Conservation (phyloP, 2,888 invertebrate species). For the Galerucella pusilla region DNA sequence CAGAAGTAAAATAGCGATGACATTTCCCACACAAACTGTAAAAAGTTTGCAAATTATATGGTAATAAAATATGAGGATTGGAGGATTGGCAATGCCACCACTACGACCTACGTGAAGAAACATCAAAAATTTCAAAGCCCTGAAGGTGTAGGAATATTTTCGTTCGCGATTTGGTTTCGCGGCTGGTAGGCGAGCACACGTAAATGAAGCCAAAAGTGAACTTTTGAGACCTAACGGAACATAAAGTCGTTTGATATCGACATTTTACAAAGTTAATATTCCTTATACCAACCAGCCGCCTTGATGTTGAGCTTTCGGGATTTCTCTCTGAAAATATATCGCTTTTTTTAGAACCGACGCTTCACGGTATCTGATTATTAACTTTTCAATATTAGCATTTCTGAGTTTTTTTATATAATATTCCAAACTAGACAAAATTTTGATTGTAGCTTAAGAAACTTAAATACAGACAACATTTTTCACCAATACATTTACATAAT, state of each 20-base stretch:
- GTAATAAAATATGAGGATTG: slow-evolving; percentile 55
- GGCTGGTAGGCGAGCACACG: slow-evolving; percentile 24
- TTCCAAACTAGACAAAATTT: background rate
- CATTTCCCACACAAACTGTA: slow-evolving; percentile 41
- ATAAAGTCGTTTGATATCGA: slow-evolving; percentile 40
- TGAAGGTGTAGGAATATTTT: slow-evolving; percentile 54
- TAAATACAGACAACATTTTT: no score
- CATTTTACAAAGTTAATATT: slow-evolving; percentile 39
- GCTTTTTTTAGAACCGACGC: slow-evolving; percentile 6
- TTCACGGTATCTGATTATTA: background rate
- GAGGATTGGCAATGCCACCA: slow-evolving; percentile 46
- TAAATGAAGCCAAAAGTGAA: slow-evolving; percentile 51
- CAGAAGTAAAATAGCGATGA: slow-evolving; percentile 34
- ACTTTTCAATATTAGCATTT: background rate
- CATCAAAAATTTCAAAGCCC: slow-evolving; percentile 54
- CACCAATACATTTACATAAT: no score
- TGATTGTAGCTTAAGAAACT: background rate
- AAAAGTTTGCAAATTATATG: slow-evolving; percentile 54
- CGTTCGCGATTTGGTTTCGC: slow-evolving; percentile 45
- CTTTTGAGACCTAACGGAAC: slow-evolving; percentile 38
- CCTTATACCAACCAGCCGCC: slow-evolving; percentile 28
- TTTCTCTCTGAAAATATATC: slow-evolving; percentile 25
- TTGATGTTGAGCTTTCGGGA: slow-evolving; percentile 28
- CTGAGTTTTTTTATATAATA: background rate
- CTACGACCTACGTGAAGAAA: slow-evolving; percentile 4